phyloP scores from a whole-genome alignment of 2,888 invertebrate genomes.

The Rhabditophanes sp. region DNA sequence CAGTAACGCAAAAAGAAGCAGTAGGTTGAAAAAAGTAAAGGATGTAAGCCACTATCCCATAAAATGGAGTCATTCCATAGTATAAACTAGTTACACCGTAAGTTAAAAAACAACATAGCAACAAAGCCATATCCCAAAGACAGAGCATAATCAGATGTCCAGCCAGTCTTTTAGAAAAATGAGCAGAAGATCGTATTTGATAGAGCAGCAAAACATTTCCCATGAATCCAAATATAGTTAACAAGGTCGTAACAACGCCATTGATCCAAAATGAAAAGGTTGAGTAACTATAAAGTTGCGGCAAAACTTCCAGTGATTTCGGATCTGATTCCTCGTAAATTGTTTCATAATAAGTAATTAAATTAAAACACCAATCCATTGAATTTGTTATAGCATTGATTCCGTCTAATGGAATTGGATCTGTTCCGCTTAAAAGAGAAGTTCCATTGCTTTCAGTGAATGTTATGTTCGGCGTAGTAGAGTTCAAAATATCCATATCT shows the following conservation, averaged over 20 bases:
- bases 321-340: constrained; percentile 11
- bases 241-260: constrained; percentile 27
- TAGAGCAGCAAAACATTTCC: constrained; percentile 27
- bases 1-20: constrained; percentile 39
- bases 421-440: too few species aligned
- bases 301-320: constrained; percentile 1
- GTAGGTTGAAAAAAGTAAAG: constrained; percentile 40
- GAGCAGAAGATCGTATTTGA: constrained; percentile 16
- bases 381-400: too few species aligned
- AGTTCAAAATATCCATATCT: too few species aligned
- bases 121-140: constrained; percentile 31
- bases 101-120: constrained; percentile 31
- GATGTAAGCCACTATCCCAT: constrained; percentile 29
- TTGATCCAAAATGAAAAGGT: constrained; percentile 22
- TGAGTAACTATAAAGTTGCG: constrained; percentile 12
- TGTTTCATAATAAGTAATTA: constrained; percentile 16
- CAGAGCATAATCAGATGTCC: constrained; percentile 36
- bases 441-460: too few species aligned
- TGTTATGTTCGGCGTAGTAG: too few species aligned
- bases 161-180: constrained; percentile 34
- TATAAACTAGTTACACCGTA: constrained; percentile 20
- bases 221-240: constrained; percentile 30
- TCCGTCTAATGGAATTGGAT: too few species aligned
- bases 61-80: constrained; percentile 21
- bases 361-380: constrained; percentile 18